phyloP scores from a whole-genome alignment of 2,888 invertebrate species.

The Drosophila parthenogenetica region DNA sequence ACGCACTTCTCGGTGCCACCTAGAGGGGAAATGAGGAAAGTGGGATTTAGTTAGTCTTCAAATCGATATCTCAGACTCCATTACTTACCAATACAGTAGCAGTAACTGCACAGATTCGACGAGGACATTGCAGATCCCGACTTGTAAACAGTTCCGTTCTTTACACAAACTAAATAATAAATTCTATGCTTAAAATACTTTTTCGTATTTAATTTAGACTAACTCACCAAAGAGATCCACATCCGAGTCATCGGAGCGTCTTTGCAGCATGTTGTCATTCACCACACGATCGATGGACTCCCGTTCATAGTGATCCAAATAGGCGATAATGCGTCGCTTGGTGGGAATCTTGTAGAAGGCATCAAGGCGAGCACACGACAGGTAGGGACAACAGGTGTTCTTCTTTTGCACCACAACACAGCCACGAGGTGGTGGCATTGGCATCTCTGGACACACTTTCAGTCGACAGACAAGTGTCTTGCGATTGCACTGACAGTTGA shows the following conservation, averaged over 20 bases:
- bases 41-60: background rate
- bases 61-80: background rate
- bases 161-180: conserved; percentile 77
- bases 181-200: background rate
- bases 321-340: conserved; percentile 83
- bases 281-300: conserved; percentile 84
- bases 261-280: conserved; percentile 82
- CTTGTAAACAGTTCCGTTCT: conserved; percentile 84
- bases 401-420: conserved; percentile 90
- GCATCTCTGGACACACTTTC: conserved; percentile 90
- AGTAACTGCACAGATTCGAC: conserved; percentile 92
- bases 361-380: conserved; percentile 89
- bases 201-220: background rate
- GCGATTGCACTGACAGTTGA: conserved; percentile 90
- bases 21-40: conserved; percentile 25
- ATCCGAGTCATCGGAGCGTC: conserved; percentile 84
- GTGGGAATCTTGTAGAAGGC: conserved; percentile 82
- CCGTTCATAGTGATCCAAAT: conserved; percentile 83
- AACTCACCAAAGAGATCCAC: conserved; percentile 77
- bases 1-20: conserved; percentile 90
- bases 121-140: conserved; percentile 91
- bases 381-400: conserved; percentile 91
- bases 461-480: conserved; percentile 91
- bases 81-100: conserved; percentile 89
- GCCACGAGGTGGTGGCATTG: conserved; percentile 90